Evolutionary conservation across 1,140 invertebrate species (phyloP).

Genomic region (Trichomalopsis sarcophagae): DNA sequence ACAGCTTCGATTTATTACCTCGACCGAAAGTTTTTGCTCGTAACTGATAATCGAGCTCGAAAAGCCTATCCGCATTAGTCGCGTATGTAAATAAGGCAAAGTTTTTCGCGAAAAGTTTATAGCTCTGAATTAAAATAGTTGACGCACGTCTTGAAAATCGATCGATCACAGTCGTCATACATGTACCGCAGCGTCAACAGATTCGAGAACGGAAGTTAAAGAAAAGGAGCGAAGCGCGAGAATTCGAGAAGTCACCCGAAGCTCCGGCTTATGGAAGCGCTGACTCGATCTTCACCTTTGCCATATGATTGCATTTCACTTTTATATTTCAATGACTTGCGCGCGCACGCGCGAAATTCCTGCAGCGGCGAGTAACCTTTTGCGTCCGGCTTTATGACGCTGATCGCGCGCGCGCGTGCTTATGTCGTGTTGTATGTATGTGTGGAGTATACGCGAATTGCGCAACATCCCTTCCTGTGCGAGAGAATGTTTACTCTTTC

Average conservation of each 20-base stretch:
- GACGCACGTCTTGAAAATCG: too few species aligned
- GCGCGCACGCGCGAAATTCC: constrained; percentile 1
- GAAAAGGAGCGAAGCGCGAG: background rate
- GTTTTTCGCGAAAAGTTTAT: too few species aligned
- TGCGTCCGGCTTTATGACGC: background rate
- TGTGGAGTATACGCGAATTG: background rate
- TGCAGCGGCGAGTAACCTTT: background rate
- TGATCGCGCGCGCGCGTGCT: too few species aligned
- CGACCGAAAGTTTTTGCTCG: background rate
- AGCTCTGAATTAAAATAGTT: too few species aligned
- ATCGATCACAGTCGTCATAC: too few species aligned
- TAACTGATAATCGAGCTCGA: too few species aligned
- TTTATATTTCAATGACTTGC: constrained; percentile 22
- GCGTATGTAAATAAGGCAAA: too few species aligned
- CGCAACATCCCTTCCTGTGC: background rate
- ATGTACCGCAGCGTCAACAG: too few species aligned
- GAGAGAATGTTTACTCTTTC: background rate
- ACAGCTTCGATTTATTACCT: background rate
- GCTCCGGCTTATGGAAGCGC: background rate
- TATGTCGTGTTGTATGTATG: too few species aligned
- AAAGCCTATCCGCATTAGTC: too few species aligned
- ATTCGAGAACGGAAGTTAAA: background rate
- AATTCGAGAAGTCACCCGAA: background rate
- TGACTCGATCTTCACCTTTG: constrained; percentile 18
- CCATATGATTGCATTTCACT: constrained; percentile 2